These are phyloP conservation scores for Margarornis squamiger DNA, from an alignment of 2,797 vertebrate species.

Conservation along the genomic window DNA sequence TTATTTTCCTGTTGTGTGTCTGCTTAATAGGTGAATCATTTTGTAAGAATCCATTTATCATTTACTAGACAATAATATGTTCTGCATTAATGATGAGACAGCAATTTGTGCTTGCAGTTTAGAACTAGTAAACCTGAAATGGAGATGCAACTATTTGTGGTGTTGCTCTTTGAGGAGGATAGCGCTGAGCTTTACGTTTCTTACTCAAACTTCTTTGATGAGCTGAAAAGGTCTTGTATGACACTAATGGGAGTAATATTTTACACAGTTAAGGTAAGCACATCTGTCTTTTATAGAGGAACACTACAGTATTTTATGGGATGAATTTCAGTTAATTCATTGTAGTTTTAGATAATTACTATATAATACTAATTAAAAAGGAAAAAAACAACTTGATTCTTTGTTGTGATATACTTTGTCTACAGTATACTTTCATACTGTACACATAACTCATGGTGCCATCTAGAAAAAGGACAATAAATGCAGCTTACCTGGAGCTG, in stretches of 20 bases:
- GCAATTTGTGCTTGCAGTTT: not conserved
- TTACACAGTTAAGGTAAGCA: not conserved
- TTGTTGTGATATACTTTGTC: not conserved
- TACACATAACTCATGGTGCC: not conserved
- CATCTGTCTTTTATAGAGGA: not conserved
- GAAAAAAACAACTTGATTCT: not conserved
- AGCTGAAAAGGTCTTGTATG: not conserved
- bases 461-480: not conserved
- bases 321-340: not conserved
- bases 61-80: not conserved
- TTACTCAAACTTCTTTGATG: not conserved
- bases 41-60: not conserved
- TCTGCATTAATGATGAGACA: not conserved
- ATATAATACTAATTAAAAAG: not conserved
- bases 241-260: not conserved
- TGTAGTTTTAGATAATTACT: not conserved
- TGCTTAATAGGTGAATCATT: not conserved
- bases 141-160: not conserved
- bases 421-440: not conserved
- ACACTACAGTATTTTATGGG: not conserved
- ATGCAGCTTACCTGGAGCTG: not conserved
- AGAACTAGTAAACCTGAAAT: not conserved
- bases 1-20: not conserved
- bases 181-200: not conserved
- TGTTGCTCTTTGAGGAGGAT: not conserved